Base-by-base conservation (phyloP, 1,140 invertebrate genomes). In the Thalassaphorura encarpata region DNA sequence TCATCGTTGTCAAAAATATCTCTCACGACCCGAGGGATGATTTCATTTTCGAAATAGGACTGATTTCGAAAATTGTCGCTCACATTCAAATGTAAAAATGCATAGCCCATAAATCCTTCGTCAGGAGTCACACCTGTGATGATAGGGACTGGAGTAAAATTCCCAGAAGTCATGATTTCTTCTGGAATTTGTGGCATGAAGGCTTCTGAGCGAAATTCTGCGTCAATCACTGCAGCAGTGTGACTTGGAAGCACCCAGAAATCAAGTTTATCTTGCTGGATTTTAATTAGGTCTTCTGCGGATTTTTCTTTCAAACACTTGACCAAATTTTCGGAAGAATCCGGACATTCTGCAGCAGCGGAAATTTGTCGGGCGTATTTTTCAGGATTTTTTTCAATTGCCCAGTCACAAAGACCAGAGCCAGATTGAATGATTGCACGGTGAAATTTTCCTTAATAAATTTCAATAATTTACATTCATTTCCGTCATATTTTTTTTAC, bases 391-490 rank as follows among this genome's bases (percentile, higher is more conserved):
- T 45, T 46, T 28, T 27, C 26, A 1, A 47, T 36, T 36, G 61
- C 31, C 61, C 56, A 59, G 29, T 62, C 61, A 43, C 58, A 61
- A 4, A 61, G 48, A 19, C 52, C 48, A 24, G 41, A 46, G 6
- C 61, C 61, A 31, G 47, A 52, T 26, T 59, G 56, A 19, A 62
- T 40, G 28, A 62, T 62, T 6, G 61, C 61, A 1, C 27, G 36
- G 31, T 53, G 31, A 39, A 62, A 62, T 0, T 56, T 29, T 42
- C 47, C 43, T 47, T 4, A 36, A 29, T 23, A 51, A 16, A 45
- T 18, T 8, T 45, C 6, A 15, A 23, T 8, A 11, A 45, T 45
- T n/a, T 21, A 11, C 21, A 16, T 36, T 15, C 3, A 51, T 24
- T 26, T 36, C 36, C 33, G 24, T 51, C 36, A 46, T 5, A 36